These are phyloP conservation scores for Ernsta delagoae DNA, from an alignment of 2,888 invertebrate species.

Conservation along the genomic window DNA sequence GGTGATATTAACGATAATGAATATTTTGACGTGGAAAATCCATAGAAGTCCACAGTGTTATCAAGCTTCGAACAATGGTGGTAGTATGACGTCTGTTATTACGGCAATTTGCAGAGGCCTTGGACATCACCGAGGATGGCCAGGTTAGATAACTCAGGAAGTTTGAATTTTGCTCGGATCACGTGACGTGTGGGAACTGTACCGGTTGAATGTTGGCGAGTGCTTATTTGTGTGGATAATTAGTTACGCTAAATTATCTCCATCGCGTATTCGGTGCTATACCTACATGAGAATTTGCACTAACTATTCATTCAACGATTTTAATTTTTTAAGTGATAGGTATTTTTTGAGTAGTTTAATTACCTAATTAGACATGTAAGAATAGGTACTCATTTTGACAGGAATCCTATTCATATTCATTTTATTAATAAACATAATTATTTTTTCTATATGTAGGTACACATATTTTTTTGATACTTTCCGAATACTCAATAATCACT, in stretches of 20 bases:
- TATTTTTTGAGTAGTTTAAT: neutral
- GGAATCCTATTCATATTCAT: too few species aligned
- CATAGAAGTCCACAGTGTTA: neutral
- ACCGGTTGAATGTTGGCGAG: slow-evolving; percentile 18
- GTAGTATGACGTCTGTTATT: neutral
- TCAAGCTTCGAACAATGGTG: slow-evolving; percentile 13
- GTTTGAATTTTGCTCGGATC: slow-evolving; percentile 24
- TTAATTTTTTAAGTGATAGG: neutral
- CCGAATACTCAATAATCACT: too few species aligned
- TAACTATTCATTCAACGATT: slow-evolving; percentile 9
- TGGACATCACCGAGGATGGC: slow-evolving; percentile 17
- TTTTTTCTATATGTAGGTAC: too few species aligned
- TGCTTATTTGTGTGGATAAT: slow-evolving; percentile 2
- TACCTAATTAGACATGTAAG: neutral
- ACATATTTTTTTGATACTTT: too few species aligned
- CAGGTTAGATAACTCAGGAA: slow-evolving; percentile 29
- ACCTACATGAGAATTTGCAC: neutral
- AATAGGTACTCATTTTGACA: too few species aligned
- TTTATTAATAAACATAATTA: too few species aligned
- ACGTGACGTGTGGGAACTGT: slow-evolving; percentile 10
- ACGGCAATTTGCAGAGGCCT: slow-evolving; percentile 25
- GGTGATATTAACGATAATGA: slow-evolving; percentile 13
- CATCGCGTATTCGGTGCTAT: slow-evolving; percentile 12
- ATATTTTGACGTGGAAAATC: slow-evolving; percentile 11
- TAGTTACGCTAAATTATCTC: slow-evolving; percentile 29